These are phyloP conservation scores for Pomatorhinus ruficollis DNA, from an alignment of 2,113 vertebrate genomes.

Conservation along the genomic window DNA sequence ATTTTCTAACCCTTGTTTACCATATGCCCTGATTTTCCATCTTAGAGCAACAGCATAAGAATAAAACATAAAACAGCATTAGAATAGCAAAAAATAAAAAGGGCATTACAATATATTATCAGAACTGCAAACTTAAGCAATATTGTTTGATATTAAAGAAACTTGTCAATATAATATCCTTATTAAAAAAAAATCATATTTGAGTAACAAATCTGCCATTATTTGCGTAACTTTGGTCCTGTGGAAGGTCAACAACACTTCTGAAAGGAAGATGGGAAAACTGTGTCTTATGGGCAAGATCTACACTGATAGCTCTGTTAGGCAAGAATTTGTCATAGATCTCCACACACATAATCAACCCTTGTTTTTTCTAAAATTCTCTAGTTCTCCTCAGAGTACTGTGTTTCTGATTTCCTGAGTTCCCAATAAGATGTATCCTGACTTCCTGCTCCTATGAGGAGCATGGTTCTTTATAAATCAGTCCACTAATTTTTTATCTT, in stretches of 20 bases:
- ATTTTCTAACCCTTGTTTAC: neutral
- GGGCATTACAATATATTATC: neutral
- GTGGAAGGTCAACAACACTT: neutral
- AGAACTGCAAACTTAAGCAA: neutral
- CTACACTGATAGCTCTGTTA: neutral
- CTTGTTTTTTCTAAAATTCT: neutral
- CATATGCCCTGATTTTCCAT: neutral
- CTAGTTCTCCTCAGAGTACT: neutral
- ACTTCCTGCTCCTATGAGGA: neutral
- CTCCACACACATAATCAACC: neutral
- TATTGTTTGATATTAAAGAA: neutral
- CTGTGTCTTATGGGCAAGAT: neutral
- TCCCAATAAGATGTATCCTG: neutral
- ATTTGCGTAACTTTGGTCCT: neutral
- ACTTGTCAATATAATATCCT: neutral
- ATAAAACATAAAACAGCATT: neutral
- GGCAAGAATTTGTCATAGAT: neutral
- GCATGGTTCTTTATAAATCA: neutral
- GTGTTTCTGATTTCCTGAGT: neutral
- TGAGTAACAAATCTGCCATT: neutral
- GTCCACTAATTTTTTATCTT: neutral
- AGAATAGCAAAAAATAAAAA: neutral
- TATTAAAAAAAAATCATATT: neutral
- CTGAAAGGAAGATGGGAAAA: neutral
- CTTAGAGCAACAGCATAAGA: neutral